Base-by-base conservation (phyloP, 2,888 invertebrate species). In the Caenorhabditis virilis region DNA sequence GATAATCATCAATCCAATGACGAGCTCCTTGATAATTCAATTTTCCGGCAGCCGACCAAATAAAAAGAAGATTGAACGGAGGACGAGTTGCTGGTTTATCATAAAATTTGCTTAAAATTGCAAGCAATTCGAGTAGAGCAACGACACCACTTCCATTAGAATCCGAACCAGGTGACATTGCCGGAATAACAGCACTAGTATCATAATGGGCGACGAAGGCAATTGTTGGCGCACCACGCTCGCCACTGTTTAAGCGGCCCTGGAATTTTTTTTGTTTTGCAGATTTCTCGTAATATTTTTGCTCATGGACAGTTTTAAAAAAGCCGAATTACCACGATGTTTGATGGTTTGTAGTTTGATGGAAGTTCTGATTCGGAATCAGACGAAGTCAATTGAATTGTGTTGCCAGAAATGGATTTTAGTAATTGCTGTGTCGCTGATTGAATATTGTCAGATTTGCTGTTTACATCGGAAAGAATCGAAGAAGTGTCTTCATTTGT, bases 21-120 rank as follows among this genome's bases (percentile, higher is more conserved):
- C 95, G 94, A 39, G 91, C 90, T 0, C 95, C 93, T 84, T 93
- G 91, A 84, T 92, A 98, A 86, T 95, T 98, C 36, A 91, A 88
- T 84, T 93, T 91, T 3, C 97, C 97, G 39, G 90, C 91, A 20
- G 94, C 94, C 26, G 93, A 89, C 54, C 95, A 86, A 53, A 93
- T 87, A 84, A 98, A 98, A 51, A 95, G 41, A 41, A 78, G 39
- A 55, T 81, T 79, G 52, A 76, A 78, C 23, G 70, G 73, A 4
- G 78, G 74, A 30, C 70, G 43, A n/a, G 77, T 77, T 39, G 69
- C 54, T n/a, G 77, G 53, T 1, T 66, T 49, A n/a, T 76, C 74
- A 50, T 80, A 80, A 50, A 79, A 77, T 25, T 66, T 74, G 38
- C 69, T 75, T 93, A 51, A 95, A 87, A 61, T 90, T 89, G 36